Conservation (phyloP, 2,888 invertebrate species). For the Charanyca ferruginea region DNA sequence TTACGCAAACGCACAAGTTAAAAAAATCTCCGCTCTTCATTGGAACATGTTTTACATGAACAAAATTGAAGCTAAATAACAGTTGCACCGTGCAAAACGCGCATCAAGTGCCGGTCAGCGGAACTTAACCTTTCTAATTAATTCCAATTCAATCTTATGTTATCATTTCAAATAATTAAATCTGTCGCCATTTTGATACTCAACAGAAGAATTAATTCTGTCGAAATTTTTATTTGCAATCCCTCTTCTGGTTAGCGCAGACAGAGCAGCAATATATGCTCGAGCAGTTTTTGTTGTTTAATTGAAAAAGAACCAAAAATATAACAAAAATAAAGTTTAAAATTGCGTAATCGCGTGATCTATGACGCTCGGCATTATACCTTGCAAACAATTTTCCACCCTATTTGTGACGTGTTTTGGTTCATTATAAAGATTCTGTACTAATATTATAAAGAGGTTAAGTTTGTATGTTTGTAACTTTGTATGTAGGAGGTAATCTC, state of each 20-base stretch:
- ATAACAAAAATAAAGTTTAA: not conserved
- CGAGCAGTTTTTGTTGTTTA: not conserved
- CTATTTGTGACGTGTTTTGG: too few relatives aligned
- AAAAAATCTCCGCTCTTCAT: not conserved
- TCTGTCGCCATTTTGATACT: slow-evolving; percentile 11
- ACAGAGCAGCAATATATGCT: not conserved
- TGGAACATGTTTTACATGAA: not conserved
- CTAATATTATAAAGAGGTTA: too few relatives aligned
- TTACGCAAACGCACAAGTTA: not conserved
- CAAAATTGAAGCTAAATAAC: slow-evolving; percentile 13
- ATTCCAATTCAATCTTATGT: slow-evolving; percentile 51
- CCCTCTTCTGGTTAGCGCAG: too few relatives aligned
- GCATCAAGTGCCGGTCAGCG: slow-evolving; percentile 24
- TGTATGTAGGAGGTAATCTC: too few relatives aligned
- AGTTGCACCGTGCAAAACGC: slow-evolving; percentile 9
- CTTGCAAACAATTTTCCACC: too few relatives aligned
- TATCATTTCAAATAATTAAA: slow-evolving; percentile 38
- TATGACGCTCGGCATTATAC: too few relatives aligned
- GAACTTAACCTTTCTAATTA: slow-evolving; percentile 50
- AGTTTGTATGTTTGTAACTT: too few relatives aligned
- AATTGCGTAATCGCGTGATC: not conserved
- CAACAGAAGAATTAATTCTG: slow-evolving; percentile 22
- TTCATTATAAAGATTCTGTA: too few relatives aligned
- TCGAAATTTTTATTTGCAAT: slow-evolving; percentile 6
- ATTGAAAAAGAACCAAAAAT: not conserved